These are phyloP conservation scores for Loripinus fragilis DNA, from an alignment of 2,888 invertebrate genomes.

Conservation along the genomic window DNA sequence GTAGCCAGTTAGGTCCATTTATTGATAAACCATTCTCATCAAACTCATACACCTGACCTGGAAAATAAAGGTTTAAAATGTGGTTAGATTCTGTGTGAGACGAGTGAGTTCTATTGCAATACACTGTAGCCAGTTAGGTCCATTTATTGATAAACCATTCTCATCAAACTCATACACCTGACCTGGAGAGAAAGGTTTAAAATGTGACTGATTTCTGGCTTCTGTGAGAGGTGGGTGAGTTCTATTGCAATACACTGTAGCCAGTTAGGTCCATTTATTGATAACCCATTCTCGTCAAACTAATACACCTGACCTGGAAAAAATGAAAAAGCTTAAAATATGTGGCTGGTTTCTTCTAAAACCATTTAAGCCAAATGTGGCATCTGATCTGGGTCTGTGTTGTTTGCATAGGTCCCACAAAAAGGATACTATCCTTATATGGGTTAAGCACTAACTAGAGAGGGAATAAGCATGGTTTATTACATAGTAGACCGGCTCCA, in stretches of 20 bases:
- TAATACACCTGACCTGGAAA: slow-evolving; percentile 89
- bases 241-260: slow-evolving; percentile 82
- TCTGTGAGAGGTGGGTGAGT: slow-evolving; percentile 21
- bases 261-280: slow-evolving; percentile 82
- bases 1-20: slow-evolving; percentile 83
- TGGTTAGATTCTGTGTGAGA: not conserved
- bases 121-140: slow-evolving; percentile 84
- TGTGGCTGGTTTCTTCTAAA: too few species aligned
- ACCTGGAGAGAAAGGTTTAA: slow-evolving; percentile 84
- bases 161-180: slow-evolving; percentile 93
- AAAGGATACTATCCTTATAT: too few species aligned
- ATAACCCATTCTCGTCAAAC: slow-evolving; percentile 92
- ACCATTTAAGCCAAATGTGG: too few species aligned
- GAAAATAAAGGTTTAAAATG: slow-evolving; percentile 13
- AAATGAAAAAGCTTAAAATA: too few species aligned
- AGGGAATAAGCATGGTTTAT: too few species aligned
- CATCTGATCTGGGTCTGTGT: too few species aligned
- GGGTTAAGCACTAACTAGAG: too few species aligned
- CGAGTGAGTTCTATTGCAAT: slow-evolving; percentile 68
- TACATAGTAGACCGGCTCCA: too few species aligned
- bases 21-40: slow-evolving; percentile 89
- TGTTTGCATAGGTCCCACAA: too few species aligned
- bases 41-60: slow-evolving; percentile 91
- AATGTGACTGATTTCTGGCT: too few species aligned
- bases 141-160: slow-evolving; percentile 87